Evolutionary conservation across 23 tunicate species (phyloP).

Genomic region (Halocynthia roretzi): DNA sequence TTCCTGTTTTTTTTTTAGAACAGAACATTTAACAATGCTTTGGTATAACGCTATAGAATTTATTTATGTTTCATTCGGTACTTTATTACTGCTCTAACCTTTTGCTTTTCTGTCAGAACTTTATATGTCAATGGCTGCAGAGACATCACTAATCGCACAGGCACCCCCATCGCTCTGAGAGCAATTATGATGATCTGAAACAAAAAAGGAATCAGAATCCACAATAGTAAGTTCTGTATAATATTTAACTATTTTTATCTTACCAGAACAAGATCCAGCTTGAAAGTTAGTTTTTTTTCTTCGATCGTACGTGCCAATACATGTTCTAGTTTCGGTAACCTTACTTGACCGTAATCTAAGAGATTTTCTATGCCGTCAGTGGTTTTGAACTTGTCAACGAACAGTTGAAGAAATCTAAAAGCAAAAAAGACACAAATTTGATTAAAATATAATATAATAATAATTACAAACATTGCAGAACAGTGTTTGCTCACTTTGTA

Average conservation of each 20-base stretch:
- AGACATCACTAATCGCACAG: slow-evolving; percentile 42
- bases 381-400: neutral
- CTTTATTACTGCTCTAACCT: slow-evolving; percentile 13
- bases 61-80: neutral
- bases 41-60: neutral
- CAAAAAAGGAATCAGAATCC: neutral
- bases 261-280: slow-evolving; percentile 31
- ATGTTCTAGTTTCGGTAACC: neutral
- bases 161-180: slow-evolving; percentile 40
- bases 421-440: slow-evolving; percentile 3
- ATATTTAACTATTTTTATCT: neutral
- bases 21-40: neutral
- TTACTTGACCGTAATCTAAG: slow-evolving; percentile 5
- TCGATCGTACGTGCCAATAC: neutral
- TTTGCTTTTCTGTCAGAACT: slow-evolving; percentile 46
- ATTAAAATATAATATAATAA: neutral
- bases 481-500: slow-evolving; percentile 9
- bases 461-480: neutral
- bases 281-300: neutral
- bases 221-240: neutral
- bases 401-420: neutral
- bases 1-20: neutral
- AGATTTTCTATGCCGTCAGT: slow-evolving; percentile 7
- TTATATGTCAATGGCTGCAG: slow-evolving; percentile 59
- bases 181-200: slow-evolving; percentile 31